Conservation (phyloP, 2,797 vertebrate genomes). For the Thamnophis elegans region DNA sequence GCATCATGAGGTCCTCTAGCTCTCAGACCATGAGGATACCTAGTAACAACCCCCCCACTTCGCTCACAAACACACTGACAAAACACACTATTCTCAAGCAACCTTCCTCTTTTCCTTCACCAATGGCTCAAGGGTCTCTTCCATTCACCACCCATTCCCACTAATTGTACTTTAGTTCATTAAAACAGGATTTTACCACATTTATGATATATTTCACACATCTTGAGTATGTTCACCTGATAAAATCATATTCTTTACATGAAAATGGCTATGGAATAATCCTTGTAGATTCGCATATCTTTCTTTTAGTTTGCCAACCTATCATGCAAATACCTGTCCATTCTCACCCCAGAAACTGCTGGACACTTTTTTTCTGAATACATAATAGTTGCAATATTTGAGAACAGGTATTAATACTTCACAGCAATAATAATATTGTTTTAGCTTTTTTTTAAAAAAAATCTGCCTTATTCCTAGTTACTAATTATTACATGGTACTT, state of each 20-base stretch:
- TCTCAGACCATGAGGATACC: background rate
- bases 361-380: background rate
- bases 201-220: background rate
- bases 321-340: background rate
- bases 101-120: background rate
- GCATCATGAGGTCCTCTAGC: background rate
- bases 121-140: background rate
- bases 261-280: background rate
- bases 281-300: background rate
- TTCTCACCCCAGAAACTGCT: background rate
- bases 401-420: background rate
- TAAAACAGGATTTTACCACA: background rate
- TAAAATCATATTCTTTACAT: background rate
- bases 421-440: too few species aligned
- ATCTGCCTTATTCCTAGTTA: too few species aligned
- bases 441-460: too few species aligned
- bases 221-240: background rate
- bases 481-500: background rate
- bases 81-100: background rate
- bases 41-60: background rate
- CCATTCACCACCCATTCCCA: background rate
- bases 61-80: background rate
- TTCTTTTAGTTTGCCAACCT: background rate
- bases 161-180: background rate
- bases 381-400: background rate